phyloP scores from a whole-genome alignment of 2,113 vertebrate genomes.

The Myrmecophaga tridactyla region DNA sequence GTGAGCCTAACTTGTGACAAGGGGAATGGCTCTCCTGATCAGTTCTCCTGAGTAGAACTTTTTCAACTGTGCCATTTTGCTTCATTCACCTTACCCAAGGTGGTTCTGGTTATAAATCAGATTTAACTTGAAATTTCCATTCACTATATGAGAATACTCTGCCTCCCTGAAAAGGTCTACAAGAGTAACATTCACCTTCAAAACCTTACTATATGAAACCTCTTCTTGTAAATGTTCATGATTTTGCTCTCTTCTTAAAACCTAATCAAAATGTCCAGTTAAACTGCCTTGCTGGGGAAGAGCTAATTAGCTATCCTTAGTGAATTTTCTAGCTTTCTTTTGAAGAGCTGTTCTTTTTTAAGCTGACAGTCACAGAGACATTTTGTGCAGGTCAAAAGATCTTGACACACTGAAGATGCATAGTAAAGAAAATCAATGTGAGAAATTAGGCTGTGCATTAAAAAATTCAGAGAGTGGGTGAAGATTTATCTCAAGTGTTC shows the following conservation, averaged over 20 bases:
- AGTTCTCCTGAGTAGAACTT: too few species aligned
- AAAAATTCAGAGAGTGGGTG: conserved; percentile 49
- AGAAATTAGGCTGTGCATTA: conserved; percentile 58
- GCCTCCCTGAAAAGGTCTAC: neutral
- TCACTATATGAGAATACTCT: neutral
- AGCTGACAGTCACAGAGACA: conserved; percentile 17
- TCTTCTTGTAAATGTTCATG: conserved; percentile 53
- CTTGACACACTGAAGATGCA: conserved; percentile 30
- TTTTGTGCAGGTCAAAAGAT: conserved; percentile 31
- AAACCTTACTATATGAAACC: conserved; percentile 47
- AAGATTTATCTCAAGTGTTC: conserved; percentile 64
- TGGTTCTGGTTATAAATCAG: neutral
- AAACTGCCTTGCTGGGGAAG: neutral
- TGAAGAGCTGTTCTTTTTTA: conserved; percentile 54
- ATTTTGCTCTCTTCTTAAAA: conserved; percentile 51
- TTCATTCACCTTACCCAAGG: neutral
- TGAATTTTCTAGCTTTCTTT: conserved; percentile 56
- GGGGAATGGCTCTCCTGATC: neutral
- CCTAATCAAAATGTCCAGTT: conserved; percentile 62
- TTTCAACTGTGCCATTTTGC: neutral
- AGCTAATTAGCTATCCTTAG: conserved; percentile 56
- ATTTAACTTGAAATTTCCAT: neutral
- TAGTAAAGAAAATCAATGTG: conserved; percentile 60
- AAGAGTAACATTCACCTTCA: conserved; percentile 29
- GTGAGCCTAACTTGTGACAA: neutral